Conservation (phyloP, 1,140 invertebrate species). For the Metopolophium dirhodum region DNA sequence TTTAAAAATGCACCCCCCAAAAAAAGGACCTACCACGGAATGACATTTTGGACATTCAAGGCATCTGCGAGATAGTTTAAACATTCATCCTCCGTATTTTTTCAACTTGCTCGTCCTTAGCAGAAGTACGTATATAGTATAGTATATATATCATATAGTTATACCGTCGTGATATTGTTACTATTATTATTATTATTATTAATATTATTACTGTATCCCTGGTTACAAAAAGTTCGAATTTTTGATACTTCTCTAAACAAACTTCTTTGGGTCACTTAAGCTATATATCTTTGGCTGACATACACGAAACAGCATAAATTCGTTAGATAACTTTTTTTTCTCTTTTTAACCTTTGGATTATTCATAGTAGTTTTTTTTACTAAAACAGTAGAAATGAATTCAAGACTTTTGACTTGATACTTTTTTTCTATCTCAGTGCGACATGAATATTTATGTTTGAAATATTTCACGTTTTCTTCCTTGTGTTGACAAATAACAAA, state of each 20-base stretch:
- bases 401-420: constrained; percentile 2
- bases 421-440: background rate
- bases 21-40: background rate
- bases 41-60: constrained; percentile 37
- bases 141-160: background rate
- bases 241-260: constrained; percentile 30
- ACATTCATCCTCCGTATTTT: constrained; percentile 38
- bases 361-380: constrained; percentile 19
- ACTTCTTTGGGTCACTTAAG: constrained; percentile 27
- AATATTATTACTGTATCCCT: background rate
- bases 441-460: constrained; percentile 27
- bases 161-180: background rate
- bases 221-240: constrained; percentile 7
- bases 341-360: constrained; percentile 31
- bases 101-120: background rate
- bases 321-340: constrained; percentile 27
- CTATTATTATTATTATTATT: background rate
- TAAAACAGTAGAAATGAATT: constrained; percentile 16
- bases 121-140: background rate
- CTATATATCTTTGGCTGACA: constrained; percentile 10
- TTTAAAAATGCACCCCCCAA: background rate
- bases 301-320: background rate
- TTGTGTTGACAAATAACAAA: constrained; percentile 8
- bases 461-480: background rate
- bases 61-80: constrained; percentile 27